A percentile compares a stretch with the other conserved stretches of the same genome.
Evolutionary conservation across 92 coral and sea anemone species (phyloP).

Genomic region (Desmophyllum pertusum): DNA sequence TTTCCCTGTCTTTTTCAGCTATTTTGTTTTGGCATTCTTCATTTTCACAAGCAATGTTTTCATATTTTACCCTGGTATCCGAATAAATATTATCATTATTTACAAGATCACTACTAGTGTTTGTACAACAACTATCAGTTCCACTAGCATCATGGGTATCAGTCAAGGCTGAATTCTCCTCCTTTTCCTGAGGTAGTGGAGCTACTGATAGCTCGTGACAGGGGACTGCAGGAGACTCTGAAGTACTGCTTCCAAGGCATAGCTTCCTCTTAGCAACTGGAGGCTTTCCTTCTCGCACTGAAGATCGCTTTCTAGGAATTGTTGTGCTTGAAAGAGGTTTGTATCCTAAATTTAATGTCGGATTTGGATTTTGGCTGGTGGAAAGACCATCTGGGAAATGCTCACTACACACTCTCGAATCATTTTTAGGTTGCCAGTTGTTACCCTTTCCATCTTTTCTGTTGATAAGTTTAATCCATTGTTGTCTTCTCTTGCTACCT

Average conservation of each 20-base stretch:
- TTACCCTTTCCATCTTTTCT: constrained; percentile 54
- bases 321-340: constrained; percentile 29
- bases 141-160: constrained; percentile 3
- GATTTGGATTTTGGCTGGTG: constrained; percentile 59
- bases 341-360: constrained; percentile 62
- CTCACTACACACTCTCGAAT: constrained; percentile 63
- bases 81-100: constrained; percentile 3
- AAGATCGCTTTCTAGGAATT: constrained; percentile 53
- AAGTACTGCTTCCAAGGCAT: constrained; percentile 12
- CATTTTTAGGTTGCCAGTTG: constrained; percentile 67
- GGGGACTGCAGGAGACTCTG: not conserved
- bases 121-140: constrained; percentile 10
- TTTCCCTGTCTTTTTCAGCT: constrained; percentile 40
- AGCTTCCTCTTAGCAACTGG: constrained; percentile 40
- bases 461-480: constrained; percentile 61
- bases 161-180: constrained; percentile 22
- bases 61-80: constrained; percentile 26
- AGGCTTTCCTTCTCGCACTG: constrained; percentile 38
- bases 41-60: constrained; percentile 30
- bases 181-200: constrained; percentile 37
- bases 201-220: constrained; percentile 4
- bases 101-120: not conserved
- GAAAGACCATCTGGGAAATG: constrained; percentile 59
- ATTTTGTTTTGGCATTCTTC: constrained; percentile 31
- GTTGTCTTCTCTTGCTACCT: constrained; percentile 45